Evolutionary conservation across 2,888 invertebrate species (phyloP).

Genomic region (Euzophera pinguis): DNA sequence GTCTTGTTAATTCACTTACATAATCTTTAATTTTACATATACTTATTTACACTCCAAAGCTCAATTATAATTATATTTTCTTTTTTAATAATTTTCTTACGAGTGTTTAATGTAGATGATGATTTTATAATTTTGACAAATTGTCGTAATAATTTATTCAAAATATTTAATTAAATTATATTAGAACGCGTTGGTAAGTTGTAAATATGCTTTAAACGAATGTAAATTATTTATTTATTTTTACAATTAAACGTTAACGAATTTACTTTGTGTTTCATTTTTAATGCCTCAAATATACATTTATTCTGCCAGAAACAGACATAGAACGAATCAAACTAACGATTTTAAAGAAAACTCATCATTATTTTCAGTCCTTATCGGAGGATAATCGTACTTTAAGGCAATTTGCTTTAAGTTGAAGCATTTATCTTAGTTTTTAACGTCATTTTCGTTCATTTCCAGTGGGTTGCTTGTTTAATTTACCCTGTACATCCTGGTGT

Average conservation of each 20-base stretch:
- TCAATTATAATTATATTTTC: neutral
- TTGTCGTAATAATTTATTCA: neutral
- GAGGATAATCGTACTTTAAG: no score
- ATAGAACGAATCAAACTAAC: no score
- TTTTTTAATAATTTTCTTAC: constrained; percentile 4
- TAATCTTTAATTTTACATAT: neutral
- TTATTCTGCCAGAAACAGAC: neutral
- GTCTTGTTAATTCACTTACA: no score
- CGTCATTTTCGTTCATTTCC: no score
- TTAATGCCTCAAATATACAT: neutral
- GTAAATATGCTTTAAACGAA: constrained; percentile 66
- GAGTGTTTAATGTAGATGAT: neutral
- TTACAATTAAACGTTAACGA: constrained; percentile 41
- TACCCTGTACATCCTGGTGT: no score
- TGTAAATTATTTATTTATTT: constrained; percentile 77
- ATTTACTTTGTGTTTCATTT: neutral
- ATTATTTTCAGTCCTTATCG: no score
- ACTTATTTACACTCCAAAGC: neutral
- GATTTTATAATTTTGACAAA: neutral
- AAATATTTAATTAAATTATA: constrained; percentile 37
- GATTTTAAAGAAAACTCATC: no score
- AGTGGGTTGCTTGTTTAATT: no score
- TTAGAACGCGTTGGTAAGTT: constrained; percentile 52
- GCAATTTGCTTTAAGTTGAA: no score
- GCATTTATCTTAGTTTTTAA: no score